Base-by-base conservation (phyloP, 2,888 invertebrate genomes). In the Eumerus sabulonum region DNA sequence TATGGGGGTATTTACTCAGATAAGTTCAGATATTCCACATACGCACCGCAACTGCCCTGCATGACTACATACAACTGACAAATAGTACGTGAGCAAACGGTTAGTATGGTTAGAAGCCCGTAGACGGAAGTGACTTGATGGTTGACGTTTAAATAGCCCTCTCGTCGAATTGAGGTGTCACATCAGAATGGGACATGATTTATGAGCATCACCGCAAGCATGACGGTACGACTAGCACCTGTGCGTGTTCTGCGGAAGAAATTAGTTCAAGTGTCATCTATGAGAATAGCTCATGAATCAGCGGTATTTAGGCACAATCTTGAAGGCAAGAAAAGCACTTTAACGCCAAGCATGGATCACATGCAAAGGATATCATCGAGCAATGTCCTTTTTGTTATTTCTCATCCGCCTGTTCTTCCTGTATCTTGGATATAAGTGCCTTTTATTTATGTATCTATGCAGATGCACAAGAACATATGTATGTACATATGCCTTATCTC, bases 1-100 rank as follows among this genome's bases (percentile, higher is more conserved):
- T 59, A 48, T 56, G 53, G 40, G 13, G 45, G 16, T 27, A 19
- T 53, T 42, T 73, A 64, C 64, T 27, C 27, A 27, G 27, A 7
- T 2, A 27, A 4, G 60, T 16, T 74, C 63, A 68, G 73, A 70
- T 79, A 79, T 73, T 79, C 64, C 50, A 56, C 44, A 73, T 63
- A 54, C 68, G 54, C 73, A 27, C 50, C 27, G 27, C 27, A 62
- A 42, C 66, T 53, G 56, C 50, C 60, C 35, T 66, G 63, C 63
- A 76, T 68, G 68, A 63, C 74, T 50, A 40, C 11, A 5, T 18
- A 48, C 38, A 38, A 53, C 53, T 13, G 18, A 13, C 47, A 42
- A 47, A 56, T 44, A 27, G 59, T 57, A 79, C 64, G 53, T 71
- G 51, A 35, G 66, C 67, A 50, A 63, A 72, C 59, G 53, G 50